Evolutionary conservation across 2,113 vertebrate species (phyloP).

Genomic region (Calyptomena viridis): DNA sequence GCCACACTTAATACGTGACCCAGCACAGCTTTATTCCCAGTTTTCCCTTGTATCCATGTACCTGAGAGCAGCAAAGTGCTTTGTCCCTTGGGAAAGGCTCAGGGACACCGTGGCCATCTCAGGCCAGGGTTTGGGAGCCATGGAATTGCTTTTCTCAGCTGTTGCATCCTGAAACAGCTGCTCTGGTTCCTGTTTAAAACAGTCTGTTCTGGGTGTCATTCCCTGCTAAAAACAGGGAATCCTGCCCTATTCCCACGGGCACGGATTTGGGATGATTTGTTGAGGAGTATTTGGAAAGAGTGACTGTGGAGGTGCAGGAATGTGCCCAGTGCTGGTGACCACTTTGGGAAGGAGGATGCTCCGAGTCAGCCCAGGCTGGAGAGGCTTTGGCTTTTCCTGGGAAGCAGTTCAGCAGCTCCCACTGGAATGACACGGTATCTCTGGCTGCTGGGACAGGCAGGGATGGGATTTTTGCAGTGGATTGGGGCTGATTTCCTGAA

Average conservation of each 20-base stretch:
- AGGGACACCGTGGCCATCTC: neutral
- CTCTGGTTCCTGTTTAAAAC: constrained; percentile 3
- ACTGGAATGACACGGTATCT: neutral
- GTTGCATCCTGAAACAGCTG: constrained; percentile 12
- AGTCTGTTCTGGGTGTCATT: neutral
- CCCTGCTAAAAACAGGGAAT: neutral
- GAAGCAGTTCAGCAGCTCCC: neutral
- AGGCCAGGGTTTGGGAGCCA: neutral
- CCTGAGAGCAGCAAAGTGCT: neutral
- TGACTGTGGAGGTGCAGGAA: neutral
- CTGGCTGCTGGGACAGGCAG: neutral
- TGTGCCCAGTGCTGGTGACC: neutral
- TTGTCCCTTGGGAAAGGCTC: neutral
- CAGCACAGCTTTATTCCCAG: neutral
- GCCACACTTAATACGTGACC: rapidly evolving
- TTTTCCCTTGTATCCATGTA: rapidly evolving
- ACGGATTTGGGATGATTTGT: neutral
- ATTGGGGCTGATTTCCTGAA: rapidly evolving
- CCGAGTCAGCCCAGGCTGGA: neutral
- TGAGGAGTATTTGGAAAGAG: neutral
- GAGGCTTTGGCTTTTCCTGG: neutral
- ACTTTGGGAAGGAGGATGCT: neutral
- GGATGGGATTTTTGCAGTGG: neutral
- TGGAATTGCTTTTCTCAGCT: neutral
- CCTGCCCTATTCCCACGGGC: neutral